phyloP scores from a whole-genome alignment of 1,140 invertebrate species.

The Whitmania pigra region DNA sequence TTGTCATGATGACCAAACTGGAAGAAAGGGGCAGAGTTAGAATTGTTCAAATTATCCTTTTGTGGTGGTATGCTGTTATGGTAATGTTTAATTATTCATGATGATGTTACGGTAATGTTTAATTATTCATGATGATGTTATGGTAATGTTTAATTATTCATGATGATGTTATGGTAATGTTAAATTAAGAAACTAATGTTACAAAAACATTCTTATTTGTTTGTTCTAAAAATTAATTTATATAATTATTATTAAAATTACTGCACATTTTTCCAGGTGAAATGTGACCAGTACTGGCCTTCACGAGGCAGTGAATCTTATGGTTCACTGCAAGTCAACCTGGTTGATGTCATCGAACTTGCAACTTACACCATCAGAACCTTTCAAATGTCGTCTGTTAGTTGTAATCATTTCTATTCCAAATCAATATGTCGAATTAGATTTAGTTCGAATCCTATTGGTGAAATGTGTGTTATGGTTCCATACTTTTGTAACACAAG shows the following conservation, averaged over 20 bases:
- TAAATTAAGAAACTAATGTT: background rate
- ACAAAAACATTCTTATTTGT: background rate
- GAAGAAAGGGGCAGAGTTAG: conserved; percentile 44
- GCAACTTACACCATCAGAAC: conserved; percentile 94
- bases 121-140: no score
- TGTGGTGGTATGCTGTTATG: no score
- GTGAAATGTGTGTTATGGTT: background rate
- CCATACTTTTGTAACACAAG: background rate
- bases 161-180: background rate
- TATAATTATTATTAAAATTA: background rate
- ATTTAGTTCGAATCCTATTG: no score
- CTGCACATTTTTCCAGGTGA: no score
- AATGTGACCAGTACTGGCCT: conserved; percentile 80
- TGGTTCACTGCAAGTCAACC: conserved; percentile 67
- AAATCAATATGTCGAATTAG: no score
- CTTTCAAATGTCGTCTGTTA: conserved; percentile 46
- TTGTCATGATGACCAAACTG: conserved; percentile 44
- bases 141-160: background rate
- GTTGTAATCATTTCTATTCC: background rate
- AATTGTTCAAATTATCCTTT: background rate
- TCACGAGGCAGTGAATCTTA: conserved; percentile 79
- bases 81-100: no score
- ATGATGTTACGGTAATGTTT: background rate
- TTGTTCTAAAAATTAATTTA: background rate
- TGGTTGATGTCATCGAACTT: conserved; percentile 84